Evolutionary conservation across 2,113 vertebrate species (phyloP), one percentile per base, ranked within the genome.

Genomic region (Zosterops borbonicus): DNA sequence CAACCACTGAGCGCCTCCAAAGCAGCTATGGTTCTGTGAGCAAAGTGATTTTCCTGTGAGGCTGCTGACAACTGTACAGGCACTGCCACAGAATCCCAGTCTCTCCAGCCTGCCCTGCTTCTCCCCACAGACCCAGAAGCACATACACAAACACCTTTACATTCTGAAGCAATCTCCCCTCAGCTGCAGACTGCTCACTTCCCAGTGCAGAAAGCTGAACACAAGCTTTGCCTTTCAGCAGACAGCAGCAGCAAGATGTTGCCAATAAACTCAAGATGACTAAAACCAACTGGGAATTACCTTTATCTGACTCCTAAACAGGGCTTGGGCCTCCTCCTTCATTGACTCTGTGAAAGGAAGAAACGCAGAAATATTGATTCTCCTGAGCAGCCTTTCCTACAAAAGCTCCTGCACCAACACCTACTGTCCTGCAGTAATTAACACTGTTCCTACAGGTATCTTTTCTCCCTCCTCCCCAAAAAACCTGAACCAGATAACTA

Each of bases 271-370:
- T 59, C 55, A 81, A 55, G 55, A 78, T 80, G 64, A 91, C 46
- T 83, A 50, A 46, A 83, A 39, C 59, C 42, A 92, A 71, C 58
- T 33, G 37, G 67, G 59, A 95, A 97, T 98, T 98, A 99, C 99
- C 98, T 99, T 99, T 84, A 98, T 98, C 95, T 98, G 98, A 96
- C 99, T 99, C 97, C 98, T 99, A 80, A 98, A 99, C 9, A 99
- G 99, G 83, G 98, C 98, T 85, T 98, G 99, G 95, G 99, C 98
- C 97, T 99, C 99, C 94, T 99, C 99, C 69, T 99, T 98, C 97
- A 98, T 97, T 98, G 98, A 98, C 97, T 99, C 98, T 98, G 98
- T 87, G 50, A 93, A 96, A 97, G 83, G 91, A 95, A 92, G 69
- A 97, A 64, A 96, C 39, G 63, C 73, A 92, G 73, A 75, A 89